Base-by-base conservation (phyloP, 2,113 vertebrate species). In the Pterophyllum scalare region DNA sequence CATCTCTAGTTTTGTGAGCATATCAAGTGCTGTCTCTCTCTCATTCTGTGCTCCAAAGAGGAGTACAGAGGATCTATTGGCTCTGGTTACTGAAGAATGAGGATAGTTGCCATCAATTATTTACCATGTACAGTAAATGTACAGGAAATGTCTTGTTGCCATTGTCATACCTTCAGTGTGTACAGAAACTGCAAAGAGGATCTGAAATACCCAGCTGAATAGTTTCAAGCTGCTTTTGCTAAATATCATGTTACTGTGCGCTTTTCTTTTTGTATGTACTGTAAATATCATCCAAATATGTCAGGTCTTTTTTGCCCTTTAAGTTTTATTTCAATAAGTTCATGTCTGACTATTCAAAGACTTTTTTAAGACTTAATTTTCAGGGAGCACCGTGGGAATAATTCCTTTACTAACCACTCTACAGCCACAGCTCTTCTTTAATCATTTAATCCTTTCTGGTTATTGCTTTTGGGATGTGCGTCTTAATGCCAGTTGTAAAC, bases 1-100 rank as follows among this genome's bases (percentile, higher is more conserved):
- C 92, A 93, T 94, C 90, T 82, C 75, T 86, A 58, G 77, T 88
- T 87, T 81, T 84, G 89, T 62, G 89, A 92, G 81, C 90, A 49
- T 82, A 83, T 91, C 79, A 80, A 84, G 83, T 75, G 70, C 85
- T 79, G 61, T 38, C 86, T 75, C 31, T n/a, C 57, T 79, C 75
- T 12, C 77, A 54, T 19, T 72, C 40, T 77, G 72, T 78, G 75
- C 64, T 77, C 65, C 82, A 83, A 75, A 72, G 54, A 79, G 40
- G 75, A 61, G 35, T 67, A 62, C 65, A 33, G 52, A 75, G 67
- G 61, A 80, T 83, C 80, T 82, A 24, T 35, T 59, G 59, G 77
- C 83, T 83, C 65, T 5, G 89, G 77, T 82, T 84, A 81, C 84
- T 82, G 52, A 60, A 33, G 59, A 79, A 81, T 78, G 77, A 62